These are phyloP conservation scores for Chaetops frenatus DNA, from an alignment of 2,113 vertebrate species.

Conservation along the genomic window DNA sequence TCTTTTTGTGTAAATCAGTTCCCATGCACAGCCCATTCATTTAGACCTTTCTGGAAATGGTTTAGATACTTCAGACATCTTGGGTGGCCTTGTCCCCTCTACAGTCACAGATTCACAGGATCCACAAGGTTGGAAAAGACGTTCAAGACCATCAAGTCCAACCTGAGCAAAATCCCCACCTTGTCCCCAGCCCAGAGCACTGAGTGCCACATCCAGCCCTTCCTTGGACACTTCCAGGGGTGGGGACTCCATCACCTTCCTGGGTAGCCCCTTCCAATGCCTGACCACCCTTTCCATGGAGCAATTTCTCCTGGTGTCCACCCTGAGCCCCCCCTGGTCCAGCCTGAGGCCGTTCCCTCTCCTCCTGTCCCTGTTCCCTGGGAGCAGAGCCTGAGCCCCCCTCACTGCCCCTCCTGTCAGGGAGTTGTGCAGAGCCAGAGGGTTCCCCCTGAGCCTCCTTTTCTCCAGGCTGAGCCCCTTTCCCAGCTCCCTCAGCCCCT, in stretches of 20 bases:
- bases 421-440: neutral
- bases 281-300: neutral
- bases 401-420: neutral
- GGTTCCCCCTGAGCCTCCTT: neutral
- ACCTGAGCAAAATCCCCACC: fast-evolving
- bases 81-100: neutral
- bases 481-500: neutral
- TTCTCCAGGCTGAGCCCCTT: neutral
- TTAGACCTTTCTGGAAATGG: neutral
- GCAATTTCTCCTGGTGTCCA: fast-evolving
- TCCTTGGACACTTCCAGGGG: neutral
- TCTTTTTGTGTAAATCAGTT: neutral
- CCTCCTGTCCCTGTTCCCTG: neutral
- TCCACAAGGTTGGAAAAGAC: neutral
- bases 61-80: neutral
- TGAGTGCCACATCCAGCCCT: fast-evolving
- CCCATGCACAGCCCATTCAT: too few relatives aligned
- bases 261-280: fast-evolving
- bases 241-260: neutral
- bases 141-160: neutral
- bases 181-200: neutral
- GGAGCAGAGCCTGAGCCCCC: neutral
- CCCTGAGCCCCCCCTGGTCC: fast-evolving
- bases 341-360: neutral
- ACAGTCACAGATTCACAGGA: neutral